Percentiles rank a stretch among this genome's conserved stretches.
Evolutionary conservation across 1,140 invertebrate species (phyloP).

Genomic region (Drosophila mayri): DNA sequence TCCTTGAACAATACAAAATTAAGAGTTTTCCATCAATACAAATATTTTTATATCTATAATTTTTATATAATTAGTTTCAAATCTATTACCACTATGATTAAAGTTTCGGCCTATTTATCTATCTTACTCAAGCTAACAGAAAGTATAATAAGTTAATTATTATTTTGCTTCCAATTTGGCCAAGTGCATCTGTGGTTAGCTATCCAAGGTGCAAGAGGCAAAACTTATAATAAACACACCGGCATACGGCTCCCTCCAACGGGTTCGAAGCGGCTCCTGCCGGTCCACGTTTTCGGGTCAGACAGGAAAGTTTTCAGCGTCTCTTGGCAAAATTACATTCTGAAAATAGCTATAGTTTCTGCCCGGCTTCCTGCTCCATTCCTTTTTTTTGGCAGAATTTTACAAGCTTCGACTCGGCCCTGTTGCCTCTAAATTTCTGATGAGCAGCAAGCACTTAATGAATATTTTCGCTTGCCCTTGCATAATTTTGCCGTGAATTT

Average conservation of each 20-base stretch:
- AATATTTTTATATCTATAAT: too few species aligned
- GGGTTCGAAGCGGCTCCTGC: conserved; percentile 3
- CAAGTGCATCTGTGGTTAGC: conserved; percentile 1
- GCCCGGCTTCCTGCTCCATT: conserved; percentile 17
- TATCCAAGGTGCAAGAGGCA: conserved; percentile 43
- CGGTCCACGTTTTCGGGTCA: conserved; percentile 64
- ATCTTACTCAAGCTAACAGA: too few species aligned
- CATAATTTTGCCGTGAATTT: conserved; percentile 62
- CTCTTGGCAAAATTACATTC: conserved; percentile 68
- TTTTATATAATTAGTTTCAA: too few species aligned
- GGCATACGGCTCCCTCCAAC: conserved; percentile 8
- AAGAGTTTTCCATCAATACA: too few species aligned
- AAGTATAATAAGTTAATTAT: not conserved
- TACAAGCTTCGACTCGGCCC: conserved; percentile 33
- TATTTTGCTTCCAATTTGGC: not conserved
- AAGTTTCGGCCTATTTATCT: too few species aligned
- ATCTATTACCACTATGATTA: too few species aligned
- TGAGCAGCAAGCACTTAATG: conserved; percentile 63
- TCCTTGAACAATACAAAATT: not conserved
- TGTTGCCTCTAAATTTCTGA: conserved; percentile 68
- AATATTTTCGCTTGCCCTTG: conserved; percentile 54
- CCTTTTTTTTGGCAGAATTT: conserved; percentile 39
- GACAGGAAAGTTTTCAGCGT: conserved; percentile 50
- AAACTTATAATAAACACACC: conserved; percentile 69
- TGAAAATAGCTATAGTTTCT: conserved; percentile 71